Base-by-base conservation (phyloP, 2,888 invertebrate genomes). In the Drosophila lutescens region DNA sequence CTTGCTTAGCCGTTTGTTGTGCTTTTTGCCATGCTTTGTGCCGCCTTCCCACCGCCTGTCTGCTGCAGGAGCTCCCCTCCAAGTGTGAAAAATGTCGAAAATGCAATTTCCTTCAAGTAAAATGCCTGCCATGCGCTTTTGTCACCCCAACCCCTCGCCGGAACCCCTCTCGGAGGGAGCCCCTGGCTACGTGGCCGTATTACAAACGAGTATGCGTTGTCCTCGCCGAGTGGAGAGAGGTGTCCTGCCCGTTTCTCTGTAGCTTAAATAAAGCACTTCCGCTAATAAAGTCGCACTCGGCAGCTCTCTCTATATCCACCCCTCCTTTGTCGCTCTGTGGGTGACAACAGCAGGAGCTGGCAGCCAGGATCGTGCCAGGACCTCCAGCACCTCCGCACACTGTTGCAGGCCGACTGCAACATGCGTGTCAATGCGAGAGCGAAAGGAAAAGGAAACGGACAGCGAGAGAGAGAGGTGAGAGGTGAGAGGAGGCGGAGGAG, bases 91-190 rank as follows among this genome's bases (percentile, higher is more conserved):
- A 88, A 86, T 86, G 87, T 86, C 88, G 88, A 84, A 86, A 86
- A 86, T 86, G 86, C 86, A 86, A 86, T 86, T 86, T 86, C 86
- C 86, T 86, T 86, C 80, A 86, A 86, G 88, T 86, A 86, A 86
- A 86, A 86, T 88, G 88, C 86, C 88, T 86, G 86, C 86, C 88
- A 79, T 88, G 85, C 88, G 88, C 88, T 88, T 86, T 88, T 86
- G 72, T 73, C 76, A 26, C 65, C 65, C 34, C 53, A 15, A 30
- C 15, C 20, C 20, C 20, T 20, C 20, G 20, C 20, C 20, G 20
- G 20, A 20, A 1, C 9, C 47, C 10, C 30, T 15, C 15, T 15
- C 30, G 15, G 10, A 17, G 10, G 54, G 20, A 38, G 55, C 58
- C 65, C 53, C 57, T 56, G 51, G 71, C 68, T 80, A 85, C 85